Conservation (phyloP, 2,888 invertebrate species). For the Tetheella fluctuosa region DNA sequence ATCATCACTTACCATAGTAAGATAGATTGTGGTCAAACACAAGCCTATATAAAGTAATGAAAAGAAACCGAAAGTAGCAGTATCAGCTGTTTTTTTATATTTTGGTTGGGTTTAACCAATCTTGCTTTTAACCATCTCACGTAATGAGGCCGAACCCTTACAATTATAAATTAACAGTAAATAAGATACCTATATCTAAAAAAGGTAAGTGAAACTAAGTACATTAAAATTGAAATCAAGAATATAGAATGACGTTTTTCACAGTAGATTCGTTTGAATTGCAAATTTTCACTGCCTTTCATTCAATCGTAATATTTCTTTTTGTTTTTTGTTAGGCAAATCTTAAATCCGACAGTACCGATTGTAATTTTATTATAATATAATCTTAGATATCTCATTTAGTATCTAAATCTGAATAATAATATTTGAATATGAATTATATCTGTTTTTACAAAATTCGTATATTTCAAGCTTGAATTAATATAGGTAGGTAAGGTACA, state of each 20-base stretch:
- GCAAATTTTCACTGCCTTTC: conserved; percentile 49
- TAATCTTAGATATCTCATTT: conserved; percentile 14
- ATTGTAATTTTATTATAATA: conserved; percentile 26
- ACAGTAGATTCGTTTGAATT: conserved; percentile 57
- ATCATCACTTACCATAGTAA: no score
- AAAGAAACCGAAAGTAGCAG: no score
- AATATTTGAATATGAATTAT: no score
- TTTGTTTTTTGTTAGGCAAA: conserved; percentile 44
- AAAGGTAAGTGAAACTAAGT: conserved; percentile 26
- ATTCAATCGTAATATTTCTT: conserved; percentile 45
- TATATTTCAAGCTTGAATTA: not conserved
- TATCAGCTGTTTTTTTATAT: no score
- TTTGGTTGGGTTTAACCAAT: no score
- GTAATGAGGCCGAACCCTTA: no score
- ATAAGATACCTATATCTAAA: conserved; percentile 12
- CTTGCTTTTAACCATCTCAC: no score
- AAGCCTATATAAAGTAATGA: no score
- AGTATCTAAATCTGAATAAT: not conserved
- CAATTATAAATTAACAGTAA: no score
- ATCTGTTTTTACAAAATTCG: not conserved
- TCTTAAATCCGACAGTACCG: conserved; percentile 41
- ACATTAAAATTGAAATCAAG: conserved; percentile 46
- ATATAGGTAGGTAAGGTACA: no score
- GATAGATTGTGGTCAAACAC: no score
- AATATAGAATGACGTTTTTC: conserved; percentile 44